A percentile compares a stretch with the other conserved stretches of the same genome.
Evolutionary conservation across 2,888 invertebrate genomes (phyloP).

Genomic region (Tipula vernalis): DNA sequence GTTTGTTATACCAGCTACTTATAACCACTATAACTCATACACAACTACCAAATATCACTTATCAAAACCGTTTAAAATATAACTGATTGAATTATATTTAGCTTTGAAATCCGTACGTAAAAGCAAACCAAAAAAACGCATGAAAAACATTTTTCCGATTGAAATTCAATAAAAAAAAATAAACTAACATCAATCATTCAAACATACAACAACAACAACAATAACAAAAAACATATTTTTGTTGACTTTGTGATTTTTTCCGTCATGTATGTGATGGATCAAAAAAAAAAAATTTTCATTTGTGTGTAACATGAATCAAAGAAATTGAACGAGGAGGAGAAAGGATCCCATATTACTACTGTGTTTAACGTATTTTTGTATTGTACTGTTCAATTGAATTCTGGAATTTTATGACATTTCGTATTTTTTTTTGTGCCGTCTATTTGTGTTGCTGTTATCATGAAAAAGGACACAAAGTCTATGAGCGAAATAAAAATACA

Average conservation of each 20-base stretch:
- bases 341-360: neutral
- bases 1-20: neutral
- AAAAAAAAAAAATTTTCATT: neutral
- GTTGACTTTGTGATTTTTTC: neutral
- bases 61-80: neutral
- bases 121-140: neutral
- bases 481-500: neutral
- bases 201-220: neutral
- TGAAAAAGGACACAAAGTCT: neutral
- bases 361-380: neutral
- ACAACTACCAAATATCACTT: neutral
- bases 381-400: neutral
- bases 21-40: no score
- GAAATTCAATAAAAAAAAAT: neutral
- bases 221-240: neutral
- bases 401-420: slow-evolving; percentile 9
- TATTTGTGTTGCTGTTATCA: neutral
- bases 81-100: neutral
- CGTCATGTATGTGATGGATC: slow-evolving; percentile 7
- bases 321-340: neutral
- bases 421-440: neutral
- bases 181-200: neutral
- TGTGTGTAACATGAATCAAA: slow-evolving; percentile 10
- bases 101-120: neutral
- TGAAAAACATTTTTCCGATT: neutral